phyloP scores from a whole-genome alignment of 2,113 vertebrate species.

The Canis aureus region DNA sequence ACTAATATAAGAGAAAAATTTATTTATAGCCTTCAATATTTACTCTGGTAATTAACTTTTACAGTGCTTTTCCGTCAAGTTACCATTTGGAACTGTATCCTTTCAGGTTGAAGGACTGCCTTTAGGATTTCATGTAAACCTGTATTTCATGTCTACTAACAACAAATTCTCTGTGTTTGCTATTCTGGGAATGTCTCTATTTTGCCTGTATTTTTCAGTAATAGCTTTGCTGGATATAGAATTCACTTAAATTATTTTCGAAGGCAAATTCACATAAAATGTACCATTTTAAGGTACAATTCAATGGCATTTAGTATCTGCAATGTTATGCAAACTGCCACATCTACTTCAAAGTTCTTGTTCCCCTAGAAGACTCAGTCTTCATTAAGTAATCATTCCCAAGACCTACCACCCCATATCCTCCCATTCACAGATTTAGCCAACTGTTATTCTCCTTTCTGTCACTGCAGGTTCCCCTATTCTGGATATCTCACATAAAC shows the following conservation, averaged over 20 bases:
- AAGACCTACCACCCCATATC: background rate
- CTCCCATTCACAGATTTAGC: background rate
- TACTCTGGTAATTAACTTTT: slow-evolving; percentile 51
- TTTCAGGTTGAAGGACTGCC: background rate
- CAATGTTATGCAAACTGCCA: background rate
- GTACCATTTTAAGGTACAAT: background rate
- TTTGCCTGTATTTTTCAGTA: background rate
- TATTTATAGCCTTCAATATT: slow-evolving; percentile 53
- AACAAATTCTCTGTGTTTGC: slow-evolving; percentile 33
- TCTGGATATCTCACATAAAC: background rate
- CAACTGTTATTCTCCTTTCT: background rate
- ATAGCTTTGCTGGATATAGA: background rate
- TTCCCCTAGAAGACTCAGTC: too few species aligned
- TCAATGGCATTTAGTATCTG: background rate
- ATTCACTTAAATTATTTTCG: background rate
- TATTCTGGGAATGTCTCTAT: background rate
- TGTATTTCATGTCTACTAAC: slow-evolving; percentile 5
- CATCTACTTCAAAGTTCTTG: background rate
- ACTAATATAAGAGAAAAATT: slow-evolving; percentile 40
- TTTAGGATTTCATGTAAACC: slow-evolving; percentile 24
- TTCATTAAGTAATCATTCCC: background rate
- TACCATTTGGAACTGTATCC: slow-evolving; percentile 36
- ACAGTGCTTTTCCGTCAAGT: background rate
- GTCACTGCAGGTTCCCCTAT: background rate
- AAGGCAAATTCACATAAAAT: background rate